Conservation (phyloP, 2,888 invertebrate genomes). For the Dioctria linearis region DNA sequence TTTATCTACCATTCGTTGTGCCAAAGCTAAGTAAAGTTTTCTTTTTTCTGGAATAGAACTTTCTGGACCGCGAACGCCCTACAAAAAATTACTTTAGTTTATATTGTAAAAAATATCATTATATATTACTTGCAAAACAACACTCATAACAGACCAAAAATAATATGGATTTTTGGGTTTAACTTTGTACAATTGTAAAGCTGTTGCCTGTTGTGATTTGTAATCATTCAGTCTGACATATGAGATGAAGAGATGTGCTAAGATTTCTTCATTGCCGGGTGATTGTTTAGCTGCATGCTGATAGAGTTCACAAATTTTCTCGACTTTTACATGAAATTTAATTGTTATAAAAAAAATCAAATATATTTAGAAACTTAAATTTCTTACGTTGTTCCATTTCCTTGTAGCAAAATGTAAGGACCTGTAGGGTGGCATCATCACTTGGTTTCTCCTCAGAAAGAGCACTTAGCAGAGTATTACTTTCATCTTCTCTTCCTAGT, state of each 20-base stretch:
- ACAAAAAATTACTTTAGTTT: slow-evolving; percentile 34
- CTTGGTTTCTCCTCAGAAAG: slow-evolving; percentile 86
- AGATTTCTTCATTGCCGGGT: slow-evolving; percentile 91
- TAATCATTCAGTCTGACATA: slow-evolving; percentile 93
- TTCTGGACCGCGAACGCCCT: slow-evolving; percentile 72
- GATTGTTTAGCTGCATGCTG: slow-evolving; percentile 90
- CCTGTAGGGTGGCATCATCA: slow-evolving; percentile 95
- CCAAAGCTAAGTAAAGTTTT: slow-evolving; percentile 85
- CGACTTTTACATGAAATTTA: slow-evolving; percentile 75
- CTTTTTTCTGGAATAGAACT: slow-evolving; percentile 74
- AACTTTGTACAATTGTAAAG: slow-evolving; percentile 91
- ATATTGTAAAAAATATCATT: slow-evolving; percentile 1
- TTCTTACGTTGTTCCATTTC: slow-evolving; percentile 91
- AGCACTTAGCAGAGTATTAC: slow-evolving; percentile 81
- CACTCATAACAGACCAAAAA: slow-evolving; percentile 98
- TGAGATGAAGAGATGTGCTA: slow-evolving; percentile 96
- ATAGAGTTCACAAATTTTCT: slow-evolving; percentile 90
- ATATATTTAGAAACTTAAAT: neutral
- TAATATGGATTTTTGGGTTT: slow-evolving; percentile 96
- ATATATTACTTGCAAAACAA: slow-evolving; percentile 86
- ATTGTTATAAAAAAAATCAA: slow-evolving; percentile 1
- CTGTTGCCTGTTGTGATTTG: slow-evolving; percentile 90
- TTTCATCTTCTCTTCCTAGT: slow-evolving; percentile 87
- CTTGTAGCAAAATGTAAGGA: slow-evolving; percentile 94
- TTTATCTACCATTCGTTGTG: slow-evolving; percentile 95